These are phyloP conservation scores for Anomalospiza imberbis DNA, from an alignment of 2,797 vertebrate genomes.

Conservation along the genomic window DNA sequence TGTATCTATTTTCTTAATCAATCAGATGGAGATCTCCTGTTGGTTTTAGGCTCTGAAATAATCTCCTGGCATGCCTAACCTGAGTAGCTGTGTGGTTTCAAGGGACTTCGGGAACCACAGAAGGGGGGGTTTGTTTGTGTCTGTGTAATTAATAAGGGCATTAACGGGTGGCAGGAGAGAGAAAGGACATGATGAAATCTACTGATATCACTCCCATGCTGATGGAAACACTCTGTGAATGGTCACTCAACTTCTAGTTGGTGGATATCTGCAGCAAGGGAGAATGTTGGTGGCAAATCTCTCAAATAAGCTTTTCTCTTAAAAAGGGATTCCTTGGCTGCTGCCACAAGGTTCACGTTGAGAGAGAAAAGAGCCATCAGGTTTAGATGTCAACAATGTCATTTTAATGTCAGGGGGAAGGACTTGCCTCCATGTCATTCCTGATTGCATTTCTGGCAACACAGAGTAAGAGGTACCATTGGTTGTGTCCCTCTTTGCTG, in stretches of 20 bases:
- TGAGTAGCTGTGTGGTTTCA: background rate
- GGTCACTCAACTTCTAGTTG: background rate
- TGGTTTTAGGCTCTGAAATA: background rate
- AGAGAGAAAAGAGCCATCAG: background rate
- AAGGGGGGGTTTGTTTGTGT: background rate
- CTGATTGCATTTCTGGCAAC: background rate
- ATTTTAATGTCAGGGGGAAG: background rate
- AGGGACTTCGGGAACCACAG: background rate
- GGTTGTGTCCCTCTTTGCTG: background rate
- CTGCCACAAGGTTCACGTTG: background rate
- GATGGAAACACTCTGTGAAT: background rate
- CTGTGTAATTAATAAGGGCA: background rate
- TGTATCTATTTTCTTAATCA: background rate
- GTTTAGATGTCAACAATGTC: background rate
- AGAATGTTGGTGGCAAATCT: background rate
- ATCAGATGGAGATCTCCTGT: background rate
- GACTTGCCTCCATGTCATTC: background rate
- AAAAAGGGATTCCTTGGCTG: background rate
- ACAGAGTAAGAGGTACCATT: background rate
- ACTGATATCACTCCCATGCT: background rate
- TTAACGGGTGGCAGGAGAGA: background rate
- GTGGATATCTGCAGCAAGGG: background rate
- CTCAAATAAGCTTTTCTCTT: background rate
- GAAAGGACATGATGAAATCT: background rate
- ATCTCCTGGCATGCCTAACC: background rate